Base-by-base conservation (phyloP, 2,113 vertebrate species). In the Dasyurus viverrinus region DNA sequence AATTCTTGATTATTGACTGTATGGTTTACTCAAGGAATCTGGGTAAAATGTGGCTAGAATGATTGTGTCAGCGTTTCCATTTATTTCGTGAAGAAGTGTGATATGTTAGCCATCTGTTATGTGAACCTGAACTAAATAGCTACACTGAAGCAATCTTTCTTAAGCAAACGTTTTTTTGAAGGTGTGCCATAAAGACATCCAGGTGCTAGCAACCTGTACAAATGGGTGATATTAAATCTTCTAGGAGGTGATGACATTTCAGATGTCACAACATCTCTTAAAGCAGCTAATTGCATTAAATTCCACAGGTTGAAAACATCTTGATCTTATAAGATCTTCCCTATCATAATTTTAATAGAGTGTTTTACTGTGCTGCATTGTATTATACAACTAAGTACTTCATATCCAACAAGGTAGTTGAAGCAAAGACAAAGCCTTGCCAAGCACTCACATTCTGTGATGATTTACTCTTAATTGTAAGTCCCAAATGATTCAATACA, bases 151-250 rank as follows among this genome's bases (percentile, higher is more conserved):
- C 97, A 98, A 98, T 98, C 96, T 97, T 98, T 98, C 94, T 98
- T 96, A 98, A 95, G 97, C 96, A 93, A 94, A 95, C 0, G 5
- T 96, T 98, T 98, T 98, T 97, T 98, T 96, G 97, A 97, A 99
- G 98, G 98, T 98, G 98, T 98, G 96, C 94, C 97, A 95, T 98
- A 98, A 98, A 98, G 98, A 94, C 92, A 92, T 60, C 98, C 98
- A 98, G 98, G 98, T 98, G 98, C 97, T 96, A 97, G 98, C 96
- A 98, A 97, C 98, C 97, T 98, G 97, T 96, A 96, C 98, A 96
- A 97, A 94, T 94, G 97, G 97, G 96, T 93, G 93, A 96, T 95
- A 97, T 98, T 98, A 96, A 98, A 96, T 95, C 95, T 94, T 53
- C 92, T 93, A 90, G 50, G 91, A 97, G 96, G 98, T 2, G 96